Evolutionary conservation across 2,888 invertebrate species (phyloP), one percentile per base, ranked within the genome.

Genomic region (Sarcophaga caerulescens): DNA sequence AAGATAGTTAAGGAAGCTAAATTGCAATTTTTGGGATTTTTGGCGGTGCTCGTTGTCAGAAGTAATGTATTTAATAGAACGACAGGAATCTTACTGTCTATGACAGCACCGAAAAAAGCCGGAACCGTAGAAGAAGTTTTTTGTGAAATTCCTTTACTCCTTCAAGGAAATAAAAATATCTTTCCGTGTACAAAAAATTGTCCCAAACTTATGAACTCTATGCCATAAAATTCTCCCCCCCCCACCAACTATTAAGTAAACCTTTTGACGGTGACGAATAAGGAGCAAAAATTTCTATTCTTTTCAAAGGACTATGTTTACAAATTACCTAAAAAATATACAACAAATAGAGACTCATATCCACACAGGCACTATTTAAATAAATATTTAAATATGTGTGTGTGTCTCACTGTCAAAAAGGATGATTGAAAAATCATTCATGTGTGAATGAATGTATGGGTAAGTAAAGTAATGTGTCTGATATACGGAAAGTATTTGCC

Each of bases 301-400:
- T 82, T 73, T 77, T 71, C 47, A 77, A 82, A 77, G 62, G 66
- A 23, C 66, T 77, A 21, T 82, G 60, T 66, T 82, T 47, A 59
- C 66, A 77, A 82, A 77, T 73, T 77, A 77, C 82, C 73, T 77
- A 77, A 77, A 59, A 76, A 12, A 71, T 60, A 77, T 59, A 76
- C 52, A 75, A 81, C 47, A 47, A 47, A 35, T 35, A 35, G 8
- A 47, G 14, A 57, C 63, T 63, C 68, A 63, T 65, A 66, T 66
- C n/a, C 66, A 66, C 65, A 25, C 65, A 19, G 66, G 60, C 45
- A 19, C 14, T 19, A 59, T 23, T 59, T 4, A 44, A 73, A 59
- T 35, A 21, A 8, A 44, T 52, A 14, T 17, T 17, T 8, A 19
- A 8, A 57, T 19, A 47, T 17, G 0, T 52, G 52, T 52, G 17